Base-by-base conservation (phyloP, 2,113 vertebrate species). In the Carollia perspicillata region DNA sequence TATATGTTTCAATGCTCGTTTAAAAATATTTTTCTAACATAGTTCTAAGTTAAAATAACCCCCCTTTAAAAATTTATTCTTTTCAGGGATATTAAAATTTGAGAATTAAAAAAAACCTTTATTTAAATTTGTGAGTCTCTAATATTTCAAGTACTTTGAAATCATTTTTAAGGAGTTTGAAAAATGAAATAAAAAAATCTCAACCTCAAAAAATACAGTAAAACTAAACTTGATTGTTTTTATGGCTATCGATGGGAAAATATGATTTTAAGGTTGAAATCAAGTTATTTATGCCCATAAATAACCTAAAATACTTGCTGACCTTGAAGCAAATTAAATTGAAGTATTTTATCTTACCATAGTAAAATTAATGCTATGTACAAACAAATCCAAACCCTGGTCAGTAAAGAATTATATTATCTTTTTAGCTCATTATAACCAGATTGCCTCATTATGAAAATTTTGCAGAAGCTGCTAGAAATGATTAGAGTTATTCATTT, bases 221-320 rank as follows among this genome's bases (percentile, higher is more conserved):
- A 8, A 68, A 44, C 12, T 63, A 60, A 18, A 44, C 79, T 93
- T 78, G 26, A 83, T 95, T 58, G 18, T 77, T 92, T 37, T 71
- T 74, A 58, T 92, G 35, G 17, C 17, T 83, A 75, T 6, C 90
- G 47, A 79, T 80, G 75, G 72, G 8, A 71, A 96, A 92, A 84
- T 66, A 55, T 44, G 28, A 89, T 69, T 89, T 96, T 63, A 90
- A 95, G 88, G 33, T 93, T 5, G 63, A 77, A 90, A 37, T 71
- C 68, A 42, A 35, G 60, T 86, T 74, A 88, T 71, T 87, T 93
- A 44, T 86, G 58, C 40, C 60, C 8, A 87, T 71, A 92, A 93
- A 93, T 97, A 92, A 75, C 26, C 72, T 68, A 69, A 97, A 94
- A 84, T 86, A 94, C 90, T 94, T 87, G 71, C 72, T 96, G 96